A percentile compares a stretch with the other conserved stretches of the same genome.
These are phyloP conservation scores for Drosophila bocki DNA, from an alignment of 1,140 invertebrate species.

Conservation along the genomic window DNA sequence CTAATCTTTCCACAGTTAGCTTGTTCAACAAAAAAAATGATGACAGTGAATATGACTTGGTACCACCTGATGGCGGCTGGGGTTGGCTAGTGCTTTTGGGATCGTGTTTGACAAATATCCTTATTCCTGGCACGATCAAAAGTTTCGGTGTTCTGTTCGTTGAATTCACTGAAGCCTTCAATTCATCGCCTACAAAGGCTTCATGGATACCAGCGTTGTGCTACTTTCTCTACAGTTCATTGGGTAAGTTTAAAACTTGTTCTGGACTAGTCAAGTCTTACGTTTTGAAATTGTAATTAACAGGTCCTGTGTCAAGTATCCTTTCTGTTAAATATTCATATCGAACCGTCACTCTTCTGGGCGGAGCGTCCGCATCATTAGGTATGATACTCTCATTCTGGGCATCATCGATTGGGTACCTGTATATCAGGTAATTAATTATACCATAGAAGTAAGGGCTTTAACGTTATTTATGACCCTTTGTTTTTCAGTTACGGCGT, in stretches of 20 bases:
- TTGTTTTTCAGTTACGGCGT: slow-evolving; percentile 90
- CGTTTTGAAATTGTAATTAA: background rate
- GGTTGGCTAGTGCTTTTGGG: slow-evolving; percentile 94
- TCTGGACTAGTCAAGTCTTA: background rate
- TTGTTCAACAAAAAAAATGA: slow-evolving; percentile 70
- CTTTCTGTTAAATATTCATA: slow-evolving; percentile 96
- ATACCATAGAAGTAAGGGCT: background rate
- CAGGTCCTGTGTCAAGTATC: slow-evolving; percentile 95
- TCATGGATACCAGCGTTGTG: slow-evolving; percentile 93
- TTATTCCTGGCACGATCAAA: slow-evolving; percentile 93
- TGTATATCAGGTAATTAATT: slow-evolving; percentile 90
- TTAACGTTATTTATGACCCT: background rate
- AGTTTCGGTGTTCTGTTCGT: slow-evolving; percentile 94
- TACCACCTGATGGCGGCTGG: slow-evolving; percentile 91
- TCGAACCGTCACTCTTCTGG: slow-evolving; percentile 94
- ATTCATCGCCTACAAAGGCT: slow-evolving; percentile 90
- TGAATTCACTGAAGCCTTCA: slow-evolving; percentile 91
- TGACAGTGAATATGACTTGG: slow-evolving; percentile 85
- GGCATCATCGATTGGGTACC: slow-evolving; percentile 90
- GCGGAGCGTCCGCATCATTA: slow-evolving; percentile 92
- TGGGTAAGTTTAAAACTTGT: slow-evolving; percentile 86
- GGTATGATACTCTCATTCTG: slow-evolving; percentile 95
- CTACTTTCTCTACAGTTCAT: slow-evolving; percentile 94
- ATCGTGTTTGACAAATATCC: slow-evolving; percentile 91
- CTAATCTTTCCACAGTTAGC: slow-evolving; percentile 49